Percentiles rank a stretch among this genome's conserved stretches.
Evolutionary conservation across 2,888 invertebrate genomes (phyloP).

Genomic region (Drosophila rellima): DNA sequence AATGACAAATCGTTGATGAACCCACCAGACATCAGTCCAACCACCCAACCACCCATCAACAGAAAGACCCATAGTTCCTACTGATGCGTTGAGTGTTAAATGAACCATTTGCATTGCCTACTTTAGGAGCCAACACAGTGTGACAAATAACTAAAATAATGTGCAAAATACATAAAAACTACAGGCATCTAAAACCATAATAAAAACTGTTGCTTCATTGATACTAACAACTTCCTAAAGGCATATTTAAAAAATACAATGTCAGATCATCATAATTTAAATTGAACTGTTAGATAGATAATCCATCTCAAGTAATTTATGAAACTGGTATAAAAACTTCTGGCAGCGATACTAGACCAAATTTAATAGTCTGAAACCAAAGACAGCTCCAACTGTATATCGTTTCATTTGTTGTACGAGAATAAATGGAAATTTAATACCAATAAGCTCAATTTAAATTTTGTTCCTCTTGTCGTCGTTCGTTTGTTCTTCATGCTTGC

Average conservation of each 20-base stretch:
- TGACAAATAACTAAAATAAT: conserved; percentile 33
- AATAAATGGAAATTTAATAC: conserved; percentile 46
- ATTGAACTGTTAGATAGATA: background rate
- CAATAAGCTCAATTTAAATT: conserved; percentile 38
- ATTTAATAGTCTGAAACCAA: conserved; percentile 6
- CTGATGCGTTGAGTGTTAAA: conserved; percentile 54
- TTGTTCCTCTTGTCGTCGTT: conserved; percentile 13
- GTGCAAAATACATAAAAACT: background rate
- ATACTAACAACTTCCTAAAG: background rate
- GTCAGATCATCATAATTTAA: background rate
- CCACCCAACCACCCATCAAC: conserved; percentile 4
- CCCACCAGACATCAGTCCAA: conserved; percentile 30
- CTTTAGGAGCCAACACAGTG: conserved; percentile 34
- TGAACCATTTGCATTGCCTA: conserved; percentile 50
- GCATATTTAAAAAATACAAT: background rate
- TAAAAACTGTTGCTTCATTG: background rate
- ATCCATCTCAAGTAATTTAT: background rate
- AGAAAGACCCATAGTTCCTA: conserved; percentile 9
- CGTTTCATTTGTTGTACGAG: conserved; percentile 6
- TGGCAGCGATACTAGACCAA: background rate
- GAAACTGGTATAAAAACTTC: background rate
- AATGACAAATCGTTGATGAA: conserved; percentile 71
- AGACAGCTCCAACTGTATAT: conserved; percentile 21
- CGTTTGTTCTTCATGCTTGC: conserved; percentile 16
- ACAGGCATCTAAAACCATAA: background rate